These are phyloP conservation scores for Atherinomorus stipes DNA, from an alignment of 2,113 vertebrate species.

Conservation along the genomic window DNA sequence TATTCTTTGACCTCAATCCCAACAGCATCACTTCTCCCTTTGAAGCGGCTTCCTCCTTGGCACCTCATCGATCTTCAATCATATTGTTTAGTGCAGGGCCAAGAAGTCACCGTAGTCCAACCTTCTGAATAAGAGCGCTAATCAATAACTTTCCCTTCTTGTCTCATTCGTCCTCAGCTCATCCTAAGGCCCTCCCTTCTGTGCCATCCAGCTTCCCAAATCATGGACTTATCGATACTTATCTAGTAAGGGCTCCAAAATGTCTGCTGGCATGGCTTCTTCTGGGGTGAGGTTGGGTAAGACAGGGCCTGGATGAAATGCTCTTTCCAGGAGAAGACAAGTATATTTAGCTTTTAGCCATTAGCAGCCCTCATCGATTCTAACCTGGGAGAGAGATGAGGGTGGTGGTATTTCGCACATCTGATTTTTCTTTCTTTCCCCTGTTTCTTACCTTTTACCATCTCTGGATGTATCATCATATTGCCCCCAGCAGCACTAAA, in stretches of 20 bases:
- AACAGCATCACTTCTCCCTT: conserved; percentile 20
- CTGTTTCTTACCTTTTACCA: conserved; percentile 16
- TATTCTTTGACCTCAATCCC: conserved; percentile 4
- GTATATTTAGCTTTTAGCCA: conserved; percentile 71
- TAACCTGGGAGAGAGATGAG: conserved; percentile 35
- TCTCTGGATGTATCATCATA: conserved; percentile 38
- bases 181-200: conserved; percentile 22
- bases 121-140: conserved; percentile 23
- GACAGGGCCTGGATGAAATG: conserved; percentile 19
- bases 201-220: conserved; percentile 37
- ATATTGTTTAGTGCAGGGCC: conserved; percentile 52
- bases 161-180: conserved; percentile 19
- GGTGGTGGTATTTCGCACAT: conserved; percentile 28
- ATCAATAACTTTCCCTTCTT: conserved; percentile 55
- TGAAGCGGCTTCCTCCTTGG: conserved; percentile 26
- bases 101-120: conserved; percentile 41
- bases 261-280: conserved; percentile 49
- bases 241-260: conserved; percentile 46
- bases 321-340: conserved; percentile 22
- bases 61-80: conserved; percentile 52
- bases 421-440: background rate
- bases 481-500: conserved; percentile 66
- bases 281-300: conserved; percentile 20
- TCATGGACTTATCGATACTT: conserved; percentile 49
- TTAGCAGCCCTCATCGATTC: conserved; percentile 59